Evolutionary conservation across 1,140 invertebrate genomes (phyloP), one percentile per base, ranked within the genome.

Genomic region (Atta colombica): DNA sequence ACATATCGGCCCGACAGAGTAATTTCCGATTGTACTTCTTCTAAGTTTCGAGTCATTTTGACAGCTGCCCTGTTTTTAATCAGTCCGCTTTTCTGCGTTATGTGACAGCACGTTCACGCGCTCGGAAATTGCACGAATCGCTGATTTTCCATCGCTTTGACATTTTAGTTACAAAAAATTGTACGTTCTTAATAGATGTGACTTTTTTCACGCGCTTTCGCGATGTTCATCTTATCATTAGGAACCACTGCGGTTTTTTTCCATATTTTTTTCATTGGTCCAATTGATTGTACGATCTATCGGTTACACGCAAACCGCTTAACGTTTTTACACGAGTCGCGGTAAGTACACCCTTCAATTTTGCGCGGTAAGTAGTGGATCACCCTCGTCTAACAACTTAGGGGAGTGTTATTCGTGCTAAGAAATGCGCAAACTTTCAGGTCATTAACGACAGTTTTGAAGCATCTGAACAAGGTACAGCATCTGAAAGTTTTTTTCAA

Each of bases 361-460:
- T 63, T 25, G 28, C 28, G n/a, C 28, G 45, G 6, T 80, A 68
- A 69, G n/a, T 53, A 61, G n/a, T 39, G 63, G 45, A 80, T 78
- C 60, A 66, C n/a, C 14, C 10, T 80, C 12, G 45, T 80, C 18
- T 25, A 69, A 66, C 60, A 78, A 55, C 77, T 80, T 31, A 3
- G 18, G 14, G n/a, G n/a, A n/a, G 18, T 69, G 49, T 80, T 69
- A 80, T 18, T 18, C 63, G 14, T n/a, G 45, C 31, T 55, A 80
- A 68, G 77, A 80, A 69, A 80, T 55, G 77, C 28, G 39, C 63
- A 3, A 69, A 80, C 77, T 80, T 80, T 6, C 49, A 68, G 49
- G 65, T 80, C 77, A 69, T 69, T 80, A 80, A 66, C 39, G 77
- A 66, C 77, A 78, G 39, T 66, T 78, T 78, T 65, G 39, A 78